These are phyloP conservation scores for human DNA, from an alignment of 2,113 vertebrate species.

Conservation along the genomic window GRCh38 chr13:26529501-26530000, in stretches of 20 bases:
- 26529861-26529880: background rate
- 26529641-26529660: background rate
- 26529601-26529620: background rate
- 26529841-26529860: background rate
- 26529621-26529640: constrained; percentile 82
- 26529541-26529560: constrained; percentile 17
- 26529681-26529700: constrained; percentile 31
- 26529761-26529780: constrained; percentile 32
- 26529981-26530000: background rate
- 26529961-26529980: constrained; percentile 17
- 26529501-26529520: background rate
- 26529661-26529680: constrained; percentile 63
- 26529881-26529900: background rate
- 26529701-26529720: constrained; percentile 56
- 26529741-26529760: constrained; percentile 60
- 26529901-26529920: background rate
- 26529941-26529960: background rate
- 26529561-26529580: background rate
- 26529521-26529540: background rate
- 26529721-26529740: constrained; percentile 51
- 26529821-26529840: background rate
- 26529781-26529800: constrained; percentile 23
- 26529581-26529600: background rate
- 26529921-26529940: background rate
- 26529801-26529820: constrained; percentile 52